These are phyloP conservation scores for Blennius ocellaris DNA, from an alignment of 2,113 vertebrate species.

Conservation along the genomic window DNA sequence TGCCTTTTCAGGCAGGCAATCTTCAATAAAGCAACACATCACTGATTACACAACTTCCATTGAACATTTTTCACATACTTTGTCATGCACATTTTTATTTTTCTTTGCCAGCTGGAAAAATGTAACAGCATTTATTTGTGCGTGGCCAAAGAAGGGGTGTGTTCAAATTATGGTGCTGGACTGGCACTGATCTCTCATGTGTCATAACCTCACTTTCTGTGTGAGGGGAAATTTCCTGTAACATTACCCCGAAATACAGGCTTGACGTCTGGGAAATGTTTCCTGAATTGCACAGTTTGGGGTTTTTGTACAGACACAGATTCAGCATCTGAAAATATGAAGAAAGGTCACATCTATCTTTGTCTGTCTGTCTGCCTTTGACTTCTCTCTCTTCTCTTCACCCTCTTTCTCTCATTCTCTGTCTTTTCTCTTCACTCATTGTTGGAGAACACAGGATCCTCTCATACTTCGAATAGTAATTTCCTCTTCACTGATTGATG, in stretches of 20 bases:
- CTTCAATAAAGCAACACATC: constrained; percentile 7
- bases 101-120: constrained; percentile 45
- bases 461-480: constrained; percentile 69
- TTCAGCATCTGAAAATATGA: constrained; percentile 59
- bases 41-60: constrained; percentile 11
- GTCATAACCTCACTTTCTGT: constrained; percentile 69
- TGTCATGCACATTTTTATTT: constrained; percentile 34
- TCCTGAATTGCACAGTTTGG: constrained; percentile 60
- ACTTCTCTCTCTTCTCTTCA: constrained; percentile 5
- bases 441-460: constrained; percentile 50
- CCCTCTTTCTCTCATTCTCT: constrained; percentile 28
- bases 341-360: constrained; percentile 56
- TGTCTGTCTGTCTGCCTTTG: constrained; percentile 33
- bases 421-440: not conserved
- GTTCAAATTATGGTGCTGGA: constrained; percentile 50
- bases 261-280: constrained; percentile 66
- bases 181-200: constrained; percentile 64
- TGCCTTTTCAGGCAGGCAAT: constrained; percentile 2
- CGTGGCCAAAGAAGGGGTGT: constrained; percentile 32
- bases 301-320: constrained; percentile 35
- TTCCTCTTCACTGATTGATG: constrained; percentile 77
- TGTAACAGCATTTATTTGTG: constrained; percentile 24
- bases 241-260: constrained; percentile 63
- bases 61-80: constrained; percentile 24
- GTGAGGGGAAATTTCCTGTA: constrained; percentile 74